Percentiles rank a stretch among this genome's conserved stretches.
Evolutionary conservation across 2,113 vertebrate species (phyloP).

Genomic region (Chlamydotis undulata): DNA sequence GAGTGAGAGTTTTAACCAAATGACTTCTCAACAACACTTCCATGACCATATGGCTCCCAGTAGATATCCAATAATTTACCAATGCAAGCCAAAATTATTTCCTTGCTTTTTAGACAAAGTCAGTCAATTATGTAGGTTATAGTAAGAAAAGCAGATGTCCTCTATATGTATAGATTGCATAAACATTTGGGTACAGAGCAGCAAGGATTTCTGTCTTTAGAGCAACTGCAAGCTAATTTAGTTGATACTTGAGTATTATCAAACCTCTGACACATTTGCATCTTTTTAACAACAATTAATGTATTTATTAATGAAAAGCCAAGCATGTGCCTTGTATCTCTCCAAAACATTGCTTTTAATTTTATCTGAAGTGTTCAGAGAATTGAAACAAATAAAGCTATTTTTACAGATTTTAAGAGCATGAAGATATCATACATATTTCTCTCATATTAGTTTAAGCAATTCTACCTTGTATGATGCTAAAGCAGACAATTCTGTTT

Average conservation of each 20-base stretch:
- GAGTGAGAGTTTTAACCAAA: neutral
- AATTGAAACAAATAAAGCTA: neutral
- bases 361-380: neutral
- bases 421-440: neutral
- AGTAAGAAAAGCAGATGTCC: neutral
- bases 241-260: neutral
- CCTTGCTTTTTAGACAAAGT: neutral
- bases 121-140: neutral
- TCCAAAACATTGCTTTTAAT: neutral
- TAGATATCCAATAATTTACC: neutral
- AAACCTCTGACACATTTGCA: neutral
- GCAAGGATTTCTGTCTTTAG: neutral
- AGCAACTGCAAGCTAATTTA: neutral
- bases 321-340: neutral
- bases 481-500: neutral
- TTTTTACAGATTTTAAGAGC: neutral
- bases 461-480: neutral
- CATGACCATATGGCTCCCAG: neutral
- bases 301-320: neutral
- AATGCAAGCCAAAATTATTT: neutral
- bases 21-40: neutral
- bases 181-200: neutral
- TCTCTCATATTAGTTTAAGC: neutral
- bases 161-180: accelerated
- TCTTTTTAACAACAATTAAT: neutral